These are phyloP conservation scores for Chaunax sp. DNA, from an alignment of 2,797 vertebrate genomes.

Conservation along the genomic window DNA sequence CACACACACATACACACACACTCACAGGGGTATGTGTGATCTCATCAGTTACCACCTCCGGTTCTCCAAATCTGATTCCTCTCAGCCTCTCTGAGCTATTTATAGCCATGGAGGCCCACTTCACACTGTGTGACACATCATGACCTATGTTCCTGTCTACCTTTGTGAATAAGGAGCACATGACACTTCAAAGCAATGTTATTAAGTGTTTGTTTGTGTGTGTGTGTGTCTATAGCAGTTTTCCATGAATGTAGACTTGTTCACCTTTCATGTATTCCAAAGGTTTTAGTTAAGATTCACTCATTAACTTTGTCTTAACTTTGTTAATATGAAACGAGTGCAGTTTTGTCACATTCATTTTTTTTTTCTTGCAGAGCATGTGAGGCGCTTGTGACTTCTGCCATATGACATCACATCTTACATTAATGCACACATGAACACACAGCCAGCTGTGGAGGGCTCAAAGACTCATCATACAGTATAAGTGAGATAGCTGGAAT, in stretches of 20 bases:
- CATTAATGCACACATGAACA: neutral
- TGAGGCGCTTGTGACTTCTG: neutral
- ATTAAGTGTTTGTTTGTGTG: constrained; percentile 27
- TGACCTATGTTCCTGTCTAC: constrained; percentile 62
- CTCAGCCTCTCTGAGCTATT: constrained; percentile 68
- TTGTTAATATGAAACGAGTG: neutral
- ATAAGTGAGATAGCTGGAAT: too few relatives aligned
- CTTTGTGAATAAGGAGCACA: constrained; percentile 38
- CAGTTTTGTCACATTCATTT: neutral
- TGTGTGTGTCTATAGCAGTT: constrained; percentile 5
- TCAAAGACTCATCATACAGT: too few relatives aligned
- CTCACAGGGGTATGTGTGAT: constrained; percentile 64
- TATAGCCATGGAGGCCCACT: constrained; percentile 70
- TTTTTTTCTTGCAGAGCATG: neutral
- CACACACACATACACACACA: neutral
- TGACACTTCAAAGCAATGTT: constrained; percentile 42
- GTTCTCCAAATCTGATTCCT: constrained; percentile 78
- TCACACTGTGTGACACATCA: constrained; percentile 60
- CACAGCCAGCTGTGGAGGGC: neutral
- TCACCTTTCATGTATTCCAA: neutral
- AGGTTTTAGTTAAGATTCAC: constrained; percentile 1
- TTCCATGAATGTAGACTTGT: constrained; percentile 25
- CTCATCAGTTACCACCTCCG: constrained; percentile 80
- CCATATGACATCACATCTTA: neutral
- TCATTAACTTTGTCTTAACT: neutral